Evolutionary conservation across 37 sponge, comb jelly and placozoan species (phyloP), one percentile per base, ranked within the genome.

Genomic region (Geodia barretti): DNA sequence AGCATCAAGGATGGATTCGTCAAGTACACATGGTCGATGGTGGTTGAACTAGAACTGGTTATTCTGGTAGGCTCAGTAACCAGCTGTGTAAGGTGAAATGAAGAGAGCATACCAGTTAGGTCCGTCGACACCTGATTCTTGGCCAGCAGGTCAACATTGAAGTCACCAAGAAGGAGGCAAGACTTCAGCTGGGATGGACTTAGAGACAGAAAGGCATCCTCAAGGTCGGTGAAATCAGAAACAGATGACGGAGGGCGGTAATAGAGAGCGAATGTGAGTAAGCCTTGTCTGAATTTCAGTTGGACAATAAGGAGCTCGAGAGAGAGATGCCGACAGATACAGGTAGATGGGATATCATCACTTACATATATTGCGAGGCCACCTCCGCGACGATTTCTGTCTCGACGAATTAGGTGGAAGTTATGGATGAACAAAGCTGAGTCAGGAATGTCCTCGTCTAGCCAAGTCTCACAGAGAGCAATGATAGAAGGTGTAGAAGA

Each of bases 161-260:
- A 72, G 73, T 72, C 73, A 39, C 73, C 73, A 8, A 72, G 73
- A 19, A 72, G 39, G 39, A 72, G n/a, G n/a, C n/a, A n/a, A n/a
- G n/a, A n/a, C n/a, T n/a, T 25, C 5, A 72, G 43, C 39, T 72
- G 21, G 42, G 39, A 19, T 9, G 73, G 73, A 41, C 39, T 36
- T 9, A 72, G 73, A 8, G 8, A 9, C 39, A 35, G 39, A 7
- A 72, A 8, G 73, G 73, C 34, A 20, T 36, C 17, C 73, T 72
- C 73, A 8, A 72, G 39, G 20, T 19, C 36, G 34, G 73, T 8
- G 11, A 72, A 24, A 24, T 35, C 43, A 39, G 73, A 11, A 33
- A 24, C 73, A 35, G 39, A 11, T 9, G 43, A 36, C 9, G 73
- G 73, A 8, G 73, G 73, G 11, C 73, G 36, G 73, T 72, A 72